Evolutionary conservation across 2,113 vertebrate species (phyloP), one percentile per base, ranked within the genome.

Genomic region (Neomonachus schauinslandi): DNA sequence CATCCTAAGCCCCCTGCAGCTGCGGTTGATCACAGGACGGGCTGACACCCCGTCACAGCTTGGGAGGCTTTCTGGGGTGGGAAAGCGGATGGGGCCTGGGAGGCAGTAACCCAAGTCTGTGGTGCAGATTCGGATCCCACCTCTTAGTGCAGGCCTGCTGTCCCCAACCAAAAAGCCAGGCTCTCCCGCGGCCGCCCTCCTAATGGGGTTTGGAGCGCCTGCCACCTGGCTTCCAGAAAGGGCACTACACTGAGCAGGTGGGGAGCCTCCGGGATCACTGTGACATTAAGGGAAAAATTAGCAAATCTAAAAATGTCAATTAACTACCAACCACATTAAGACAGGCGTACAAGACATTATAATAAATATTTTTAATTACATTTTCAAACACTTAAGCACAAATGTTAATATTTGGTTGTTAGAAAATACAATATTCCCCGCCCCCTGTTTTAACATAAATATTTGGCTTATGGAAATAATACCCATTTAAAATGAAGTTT

Each of bases 281-380:
- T 26, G 39, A 57, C 24, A 22, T n/a, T 36, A 53, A 53, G 39
- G 61, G 16, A 71, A 72, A 67, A 39, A 53, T 1, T 2, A 87
- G 57, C 12, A 1, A 39, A 89, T 83, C 65, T 49, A 65, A 42
- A 69, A 65, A 71, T 31, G 46, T 46, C 3, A 2, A 19, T 12
- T 16, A 89, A 63, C 55, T 77, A 79, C 12, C 69, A 57, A 93
- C 36, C 39, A 86, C 51, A 94, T 1, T 51, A 57, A 86, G 11
- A 89, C 49, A 92, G 16, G 39, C 55, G 22, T 39, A 49, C 26
- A 77, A 33, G 31, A 81, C 24, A 86, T 87, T 90, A 67, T 1
- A 89, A 97, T 90, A 96, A 97, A 97, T 97, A 96, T 31, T 46
- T 96, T 98, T 97, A 96, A 93, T 98, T 82, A 89, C 16, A 76